Base-by-base conservation (phyloP, 2,888 invertebrate species). In the Callyntrura sp. region DNA sequence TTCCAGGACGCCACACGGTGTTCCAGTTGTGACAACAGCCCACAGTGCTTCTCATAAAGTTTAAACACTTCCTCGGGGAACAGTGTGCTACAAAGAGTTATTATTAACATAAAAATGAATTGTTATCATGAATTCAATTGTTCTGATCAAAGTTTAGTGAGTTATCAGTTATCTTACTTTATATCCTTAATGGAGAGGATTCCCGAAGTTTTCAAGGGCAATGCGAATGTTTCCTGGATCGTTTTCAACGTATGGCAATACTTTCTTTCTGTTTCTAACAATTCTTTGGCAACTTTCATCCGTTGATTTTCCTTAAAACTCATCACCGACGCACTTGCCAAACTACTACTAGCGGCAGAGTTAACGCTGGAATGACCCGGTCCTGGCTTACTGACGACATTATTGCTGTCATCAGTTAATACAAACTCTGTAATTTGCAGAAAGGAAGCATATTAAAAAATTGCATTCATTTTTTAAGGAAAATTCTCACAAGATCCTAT, bases 171-270 rank as follows among this genome's bases (percentile, higher is more conserved):
- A n/a, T 73, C 93, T 92, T 88, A 94, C 94, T 94, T 94, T 73
- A 94, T 93, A 89, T 94, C 94, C 82, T 93, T 94, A 28, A 91
- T 90, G 4, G 93, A 91, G 8, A 94, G 91, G 43, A 94, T 93
- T 8, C 93, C 94, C 8, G 92, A 93, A 28, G 91, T 92, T 88
- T 94, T 94, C 45, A 95, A 93, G 0, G 95, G 94, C 68, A 94
- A 94, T 23, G 94, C 94, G 91, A 94, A 95, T 17, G 94, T 94
- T 86, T 95, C 94, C 65, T 95, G 93, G 51, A 95, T 93, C 0
- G 94, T 94, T 94, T 95, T 94, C 65, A 95, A 93, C n/a, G 94
- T 94, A 17, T 94, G 93, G 92, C 95, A 95, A 93, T 95, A 95
- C 68, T 94, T 94, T 79, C 94, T 93, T 90, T 95, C 95, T 0